Conservation (phyloP, 2,888 invertebrate species). For the Amorpha juglandis region DNA sequence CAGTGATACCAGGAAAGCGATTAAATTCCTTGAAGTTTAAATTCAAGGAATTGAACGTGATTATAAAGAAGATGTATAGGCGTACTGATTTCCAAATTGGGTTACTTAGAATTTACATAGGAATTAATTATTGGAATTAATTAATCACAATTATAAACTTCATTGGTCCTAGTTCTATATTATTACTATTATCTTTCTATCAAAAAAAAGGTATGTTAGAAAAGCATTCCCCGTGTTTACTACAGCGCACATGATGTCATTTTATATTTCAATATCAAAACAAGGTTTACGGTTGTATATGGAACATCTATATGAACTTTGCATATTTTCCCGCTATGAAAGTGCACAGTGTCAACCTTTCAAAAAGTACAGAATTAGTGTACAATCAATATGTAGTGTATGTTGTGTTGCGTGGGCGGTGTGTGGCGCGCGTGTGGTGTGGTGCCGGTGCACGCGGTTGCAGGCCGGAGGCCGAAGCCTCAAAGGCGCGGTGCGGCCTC, state of each 20-base stretch:
- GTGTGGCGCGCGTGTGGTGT: conserved; percentile 41
- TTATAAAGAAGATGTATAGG: too few relatives aligned
- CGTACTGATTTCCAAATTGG: too few relatives aligned
- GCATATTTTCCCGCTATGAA: conserved; percentile 20
- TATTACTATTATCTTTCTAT: too few relatives aligned
- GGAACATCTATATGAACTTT: conserved; percentile 12
- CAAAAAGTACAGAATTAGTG: conserved; percentile 50
- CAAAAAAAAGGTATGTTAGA: too few relatives aligned
- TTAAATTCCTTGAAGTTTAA: too few relatives aligned
- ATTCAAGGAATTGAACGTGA: too few relatives aligned
- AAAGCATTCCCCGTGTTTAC: not conserved
- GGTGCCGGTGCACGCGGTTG: conserved; percentile 66
- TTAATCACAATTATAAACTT: too few relatives aligned
- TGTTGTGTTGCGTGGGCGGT: conserved; percentile 61
- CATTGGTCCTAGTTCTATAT: too few relatives aligned
- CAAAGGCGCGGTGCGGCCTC: conserved; percentile 56
- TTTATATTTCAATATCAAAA: not conserved
- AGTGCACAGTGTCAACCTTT: conserved; percentile 32
- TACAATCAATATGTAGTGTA: conserved; percentile 50
- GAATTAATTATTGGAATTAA: too few relatives aligned
- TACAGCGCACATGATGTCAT: not conserved
- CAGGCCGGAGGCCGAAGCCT: conserved; percentile 55
- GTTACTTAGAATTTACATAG: too few relatives aligned
- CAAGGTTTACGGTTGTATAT: not conserved
- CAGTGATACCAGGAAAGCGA: too few relatives aligned